Evolutionary conservation across 2,113 vertebrate genomes (phyloP).

Genomic region (Zosterops lateralis): DNA sequence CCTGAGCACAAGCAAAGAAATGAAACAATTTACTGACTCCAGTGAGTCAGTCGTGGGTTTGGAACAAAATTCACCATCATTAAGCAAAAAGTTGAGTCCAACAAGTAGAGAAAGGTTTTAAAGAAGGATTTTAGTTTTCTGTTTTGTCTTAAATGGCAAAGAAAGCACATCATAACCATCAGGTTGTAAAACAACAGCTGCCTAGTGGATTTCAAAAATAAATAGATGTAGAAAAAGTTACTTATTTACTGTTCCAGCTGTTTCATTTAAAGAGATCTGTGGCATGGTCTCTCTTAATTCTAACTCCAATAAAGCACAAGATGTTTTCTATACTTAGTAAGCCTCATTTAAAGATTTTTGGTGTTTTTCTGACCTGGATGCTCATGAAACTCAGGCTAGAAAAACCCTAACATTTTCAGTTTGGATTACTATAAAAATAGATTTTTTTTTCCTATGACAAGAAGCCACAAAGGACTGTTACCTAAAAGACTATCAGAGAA

Average conservation of each 20-base stretch:
- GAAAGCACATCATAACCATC: neutral
- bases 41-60: fast-evolving
- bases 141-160: neutral
- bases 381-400: neutral
- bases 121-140: neutral
- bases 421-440: neutral
- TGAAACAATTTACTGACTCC: neutral
- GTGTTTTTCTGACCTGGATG: neutral
- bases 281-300: neutral
- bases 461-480: neutral
- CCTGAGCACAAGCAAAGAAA: conserved; percentile 69
- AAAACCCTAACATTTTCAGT: neutral
- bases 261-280: neutral
- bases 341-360: neutral
- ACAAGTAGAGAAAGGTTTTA: neutral
- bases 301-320: neutral
- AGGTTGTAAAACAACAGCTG: neutral
- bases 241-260: neutral
- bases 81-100: neutral
- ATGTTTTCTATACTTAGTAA: neutral
- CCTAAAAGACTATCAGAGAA: neutral
- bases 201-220: neutral
- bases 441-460: neutral
- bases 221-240: neutral
- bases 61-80: neutral